Evolutionary conservation across 2,113 vertebrate genomes (phyloP).

Genomic region (Saccopteryx bilineata): DNA sequence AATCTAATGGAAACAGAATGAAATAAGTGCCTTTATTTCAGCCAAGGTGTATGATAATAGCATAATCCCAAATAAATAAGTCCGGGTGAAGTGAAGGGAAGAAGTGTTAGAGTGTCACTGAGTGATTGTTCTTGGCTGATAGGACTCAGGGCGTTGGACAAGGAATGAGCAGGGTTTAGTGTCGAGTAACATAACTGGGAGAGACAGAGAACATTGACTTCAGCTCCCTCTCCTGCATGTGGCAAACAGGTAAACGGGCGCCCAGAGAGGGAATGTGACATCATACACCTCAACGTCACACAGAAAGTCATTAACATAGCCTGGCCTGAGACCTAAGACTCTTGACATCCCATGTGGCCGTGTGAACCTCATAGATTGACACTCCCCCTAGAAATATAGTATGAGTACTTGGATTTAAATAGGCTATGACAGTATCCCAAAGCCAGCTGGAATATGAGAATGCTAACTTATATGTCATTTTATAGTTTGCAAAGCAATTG

Average conservation of each 20-base stretch:
- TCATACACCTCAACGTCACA: not conserved
- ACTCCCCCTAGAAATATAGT: not conserved
- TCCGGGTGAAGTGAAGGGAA: not conserved
- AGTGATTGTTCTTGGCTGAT: not conserved
- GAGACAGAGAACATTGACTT: not conserved
- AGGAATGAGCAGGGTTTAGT: constrained; percentile 2
- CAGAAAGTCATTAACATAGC: not conserved
- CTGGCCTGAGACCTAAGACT: not conserved
- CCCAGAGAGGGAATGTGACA: not conserved
- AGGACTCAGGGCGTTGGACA: not conserved
- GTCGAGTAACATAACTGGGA: not conserved
- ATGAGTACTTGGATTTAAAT: not conserved
- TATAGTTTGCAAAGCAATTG: not conserved
- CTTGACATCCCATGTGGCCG: too few relatives aligned
- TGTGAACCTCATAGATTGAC: not conserved
- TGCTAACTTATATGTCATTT: not conserved
- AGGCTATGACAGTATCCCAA: not conserved
- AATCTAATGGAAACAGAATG: not conserved
- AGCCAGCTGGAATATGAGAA: too few relatives aligned
- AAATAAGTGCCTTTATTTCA: constrained; percentile 32
- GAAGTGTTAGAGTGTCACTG: not conserved
- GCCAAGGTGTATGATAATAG: not conserved
- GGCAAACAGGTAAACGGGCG: not conserved
- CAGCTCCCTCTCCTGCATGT: not conserved
- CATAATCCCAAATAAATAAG: not conserved